phyloP scores from a whole-genome alignment of 2,113 vertebrate genomes.

The Lonchura striata region DNA sequence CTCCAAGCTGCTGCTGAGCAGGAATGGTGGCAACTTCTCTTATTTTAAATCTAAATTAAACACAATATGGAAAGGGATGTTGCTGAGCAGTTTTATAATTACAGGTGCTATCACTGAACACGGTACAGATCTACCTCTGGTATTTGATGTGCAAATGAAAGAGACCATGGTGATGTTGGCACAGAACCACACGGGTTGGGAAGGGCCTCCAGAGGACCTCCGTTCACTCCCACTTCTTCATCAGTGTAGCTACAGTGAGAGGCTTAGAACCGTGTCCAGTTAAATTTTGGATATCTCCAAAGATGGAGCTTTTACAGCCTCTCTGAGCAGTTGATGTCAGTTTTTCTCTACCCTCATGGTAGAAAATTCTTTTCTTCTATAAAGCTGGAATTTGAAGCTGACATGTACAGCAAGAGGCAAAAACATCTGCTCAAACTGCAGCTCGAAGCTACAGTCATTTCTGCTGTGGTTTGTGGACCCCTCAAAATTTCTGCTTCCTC shows the following conservation, averaged over 20 bases:
- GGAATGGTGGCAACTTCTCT: background rate
- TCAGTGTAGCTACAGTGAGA: background rate
- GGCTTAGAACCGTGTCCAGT: background rate
- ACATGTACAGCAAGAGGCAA: background rate
- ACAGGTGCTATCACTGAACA: background rate
- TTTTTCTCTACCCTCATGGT: background rate
- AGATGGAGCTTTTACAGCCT: background rate
- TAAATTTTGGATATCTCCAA: background rate
- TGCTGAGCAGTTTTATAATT: background rate
- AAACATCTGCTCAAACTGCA: background rate
- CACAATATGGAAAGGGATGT: background rate
- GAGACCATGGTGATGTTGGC: background rate
- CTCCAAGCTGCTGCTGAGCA: background rate
- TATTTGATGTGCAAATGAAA: background rate
- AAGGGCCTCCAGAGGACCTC: background rate
- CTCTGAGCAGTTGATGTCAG: background rate
- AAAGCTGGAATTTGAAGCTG: background rate
- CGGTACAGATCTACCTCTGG: background rate
- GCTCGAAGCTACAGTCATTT: background rate
- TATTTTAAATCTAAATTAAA: background rate
- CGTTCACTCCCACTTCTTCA: background rate
- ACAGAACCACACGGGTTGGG: background rate
- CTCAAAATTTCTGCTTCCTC: background rate
- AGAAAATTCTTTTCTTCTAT: background rate
- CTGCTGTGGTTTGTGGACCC: background rate